Percentiles rank a stretch among this genome's conserved stretches.
Evolutionary conservation across 2,888 invertebrate species (phyloP).

Genomic region (Tortrix viridana): DNA sequence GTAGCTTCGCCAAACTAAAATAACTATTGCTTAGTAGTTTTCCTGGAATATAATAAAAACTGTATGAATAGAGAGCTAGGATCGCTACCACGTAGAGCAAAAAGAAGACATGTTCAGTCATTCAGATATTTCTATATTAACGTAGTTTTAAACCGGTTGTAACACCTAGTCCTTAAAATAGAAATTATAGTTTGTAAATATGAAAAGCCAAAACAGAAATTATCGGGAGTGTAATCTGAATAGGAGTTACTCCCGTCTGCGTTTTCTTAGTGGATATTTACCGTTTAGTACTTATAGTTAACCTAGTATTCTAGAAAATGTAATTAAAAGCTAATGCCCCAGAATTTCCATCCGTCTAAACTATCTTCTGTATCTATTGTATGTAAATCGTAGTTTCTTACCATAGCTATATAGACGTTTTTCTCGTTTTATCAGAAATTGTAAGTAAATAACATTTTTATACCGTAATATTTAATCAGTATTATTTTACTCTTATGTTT

Average conservation of each 20-base stretch:
- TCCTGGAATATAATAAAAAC: constrained; percentile 43
- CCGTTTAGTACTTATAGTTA: constrained; percentile 52
- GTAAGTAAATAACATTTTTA: constrained; percentile 45
- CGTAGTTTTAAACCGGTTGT: constrained; percentile 31
- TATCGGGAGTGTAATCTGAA: constrained; percentile 30
- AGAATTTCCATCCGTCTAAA: constrained; percentile 84
- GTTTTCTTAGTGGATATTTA: constrained; percentile 45
- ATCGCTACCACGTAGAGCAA: constrained; percentile 46
- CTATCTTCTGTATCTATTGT: constrained; percentile 81
- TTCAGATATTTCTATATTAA: constrained; percentile 22
- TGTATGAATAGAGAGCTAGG: constrained; percentile 57
- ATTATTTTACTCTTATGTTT: too few species aligned
- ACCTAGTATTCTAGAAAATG: constrained; percentile 57
- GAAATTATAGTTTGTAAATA: constrained; percentile 36
- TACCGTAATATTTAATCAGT: neutral
- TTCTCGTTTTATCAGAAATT: constrained; percentile 50
- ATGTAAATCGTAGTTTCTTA: constrained; percentile 74
- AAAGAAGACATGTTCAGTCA: constrained; percentile 12
- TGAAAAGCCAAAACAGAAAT: constrained; percentile 46
- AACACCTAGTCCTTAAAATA: constrained; percentile 34
- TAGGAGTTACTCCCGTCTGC: constrained; percentile 30
- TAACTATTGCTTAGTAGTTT: constrained; percentile 43
- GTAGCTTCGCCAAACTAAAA: constrained; percentile 40
- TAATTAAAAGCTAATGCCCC: constrained; percentile 82
- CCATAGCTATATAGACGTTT: constrained; percentile 71